Base-by-base conservation (phyloP, 2,113 vertebrate species). In the Eudyptes chrysolophus region DNA sequence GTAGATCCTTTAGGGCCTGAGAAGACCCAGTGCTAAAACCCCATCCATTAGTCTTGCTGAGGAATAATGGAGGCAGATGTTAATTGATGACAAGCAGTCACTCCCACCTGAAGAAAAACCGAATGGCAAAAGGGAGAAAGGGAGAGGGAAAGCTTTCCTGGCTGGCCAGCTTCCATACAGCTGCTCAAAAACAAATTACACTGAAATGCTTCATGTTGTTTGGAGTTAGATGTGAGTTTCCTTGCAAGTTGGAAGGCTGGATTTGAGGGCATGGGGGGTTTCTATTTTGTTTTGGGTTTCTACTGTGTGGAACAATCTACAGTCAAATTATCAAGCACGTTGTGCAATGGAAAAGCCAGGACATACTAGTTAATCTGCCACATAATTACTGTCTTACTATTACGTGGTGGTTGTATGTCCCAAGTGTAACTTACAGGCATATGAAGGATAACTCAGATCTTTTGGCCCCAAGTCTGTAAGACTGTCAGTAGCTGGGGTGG, bases 201-300 rank as follows among this genome's bases (percentile, higher is more conserved):
- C 20, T 21, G 62, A 74, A 94, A 77, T 16, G 19, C 3, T 89
- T 74, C 6, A 6, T 8, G 11, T n/a, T 58, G 6, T 29, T 86
- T 40, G 40, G 25, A 60, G 19, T 48, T n/a, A 57, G 18, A 11
- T 17, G 11, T 0, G 2, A 69, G 34, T 12, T 68, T 51, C 42
- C 60, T n/a, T 75, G 24, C 32, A 88, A 68, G 30, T 0, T 55
- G 32, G 46, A 68, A 57, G 25, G 32, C n/a, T 42, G 42, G 15
- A 38, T 65, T n/a, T 89, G 40, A 65, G 17, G 20, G 3, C 1
- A 0, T 29, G 29, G 1, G 11, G 32, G 6, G 7, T 10, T 81
- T 87, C 54, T 72, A 3, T 46, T 85, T 55, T 29, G 10, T 9
- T 78, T 70, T 17, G 24, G 7, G 6, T 72, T 69, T 92, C 68